These are phyloP conservation scores for Ceratosolen solmsi DNA, from an alignment of 1,140 invertebrate genomes.

Conservation along the genomic window DNA sequence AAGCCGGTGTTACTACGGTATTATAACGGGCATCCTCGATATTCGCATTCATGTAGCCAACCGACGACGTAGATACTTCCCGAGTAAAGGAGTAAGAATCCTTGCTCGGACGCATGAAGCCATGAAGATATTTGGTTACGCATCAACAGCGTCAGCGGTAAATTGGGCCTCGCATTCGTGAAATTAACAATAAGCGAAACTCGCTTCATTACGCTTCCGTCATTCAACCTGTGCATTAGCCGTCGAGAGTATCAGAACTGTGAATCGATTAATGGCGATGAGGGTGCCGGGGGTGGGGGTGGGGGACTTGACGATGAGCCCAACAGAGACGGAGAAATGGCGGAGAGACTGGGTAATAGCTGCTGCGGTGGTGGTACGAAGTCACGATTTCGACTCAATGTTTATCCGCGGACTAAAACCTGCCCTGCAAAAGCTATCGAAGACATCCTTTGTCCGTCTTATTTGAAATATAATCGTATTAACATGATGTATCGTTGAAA, in stretches of 20 bases:
- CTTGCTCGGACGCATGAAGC: neutral
- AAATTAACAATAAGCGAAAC: conserved; percentile 51
- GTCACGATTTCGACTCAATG: conserved; percentile 29
- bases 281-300: neutral
- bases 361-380: neutral
- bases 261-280: conserved; percentile 34
- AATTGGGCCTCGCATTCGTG: conserved; percentile 1
- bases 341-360: conserved; percentile 38
- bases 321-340: neutral
- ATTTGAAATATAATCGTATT: too few relatives aligned
- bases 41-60: neutral
- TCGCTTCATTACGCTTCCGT: conserved; percentile 42
- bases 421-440: neutral
- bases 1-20: neutral
- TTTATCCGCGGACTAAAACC: conserved; percentile 10
- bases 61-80: neutral
- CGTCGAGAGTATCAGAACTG: neutral
- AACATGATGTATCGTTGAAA: too few relatives aligned
- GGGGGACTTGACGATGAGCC: too few relatives aligned
- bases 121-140: neutral
- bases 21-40: neutral
- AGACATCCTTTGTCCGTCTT: neutral
- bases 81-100: too few relatives aligned
- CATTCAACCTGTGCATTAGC: conserved; percentile 41
- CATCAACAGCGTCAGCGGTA: neutral